Conservation (phyloP, 2,888 invertebrate genomes). For the Nemurella pictetii region DNA sequence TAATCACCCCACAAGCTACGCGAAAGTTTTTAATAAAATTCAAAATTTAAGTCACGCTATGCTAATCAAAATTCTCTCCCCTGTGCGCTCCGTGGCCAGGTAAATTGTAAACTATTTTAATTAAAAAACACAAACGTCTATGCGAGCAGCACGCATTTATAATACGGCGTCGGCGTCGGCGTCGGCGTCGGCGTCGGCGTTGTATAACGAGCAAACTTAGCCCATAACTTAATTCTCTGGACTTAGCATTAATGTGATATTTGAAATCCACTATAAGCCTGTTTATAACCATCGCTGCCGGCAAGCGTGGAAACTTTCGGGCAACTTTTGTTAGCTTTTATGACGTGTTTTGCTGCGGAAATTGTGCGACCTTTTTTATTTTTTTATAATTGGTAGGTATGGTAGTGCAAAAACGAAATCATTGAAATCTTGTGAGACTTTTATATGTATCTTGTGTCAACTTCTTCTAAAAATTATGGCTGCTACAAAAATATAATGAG, state of each 20-base stretch:
- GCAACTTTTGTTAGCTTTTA: neutral
- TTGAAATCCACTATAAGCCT: slow-evolving; percentile 2
- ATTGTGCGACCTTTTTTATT: too few species aligned
- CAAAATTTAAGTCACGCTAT: neutral
- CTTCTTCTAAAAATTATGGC: too few species aligned
- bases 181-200: neutral
- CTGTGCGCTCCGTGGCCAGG: neutral
- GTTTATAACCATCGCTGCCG: neutral
- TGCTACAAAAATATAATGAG: too few species aligned
- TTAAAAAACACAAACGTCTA: slow-evolving; percentile 18
- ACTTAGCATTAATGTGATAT: neutral
- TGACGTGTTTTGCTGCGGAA: neutral
- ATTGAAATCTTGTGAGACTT: too few species aligned
- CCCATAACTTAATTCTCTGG: slow-evolving; percentile 25
- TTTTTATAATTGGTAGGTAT: too few species aligned
- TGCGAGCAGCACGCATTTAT: neutral
- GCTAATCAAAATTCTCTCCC: neutral
- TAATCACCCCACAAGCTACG: neutral
- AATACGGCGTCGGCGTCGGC: neutral
- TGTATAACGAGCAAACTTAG: slow-evolving; percentile 6
- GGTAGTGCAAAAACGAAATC: too few species aligned
- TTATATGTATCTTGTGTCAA: too few species aligned
- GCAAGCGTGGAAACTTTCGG: neutral
- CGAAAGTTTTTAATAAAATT: slow-evolving; percentile 2
- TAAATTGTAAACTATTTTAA: slow-evolving; percentile 28